These are phyloP conservation scores for Tuberolachnus salignus DNA, from an alignment of 2,888 invertebrate species.

Conservation along the genomic window DNA sequence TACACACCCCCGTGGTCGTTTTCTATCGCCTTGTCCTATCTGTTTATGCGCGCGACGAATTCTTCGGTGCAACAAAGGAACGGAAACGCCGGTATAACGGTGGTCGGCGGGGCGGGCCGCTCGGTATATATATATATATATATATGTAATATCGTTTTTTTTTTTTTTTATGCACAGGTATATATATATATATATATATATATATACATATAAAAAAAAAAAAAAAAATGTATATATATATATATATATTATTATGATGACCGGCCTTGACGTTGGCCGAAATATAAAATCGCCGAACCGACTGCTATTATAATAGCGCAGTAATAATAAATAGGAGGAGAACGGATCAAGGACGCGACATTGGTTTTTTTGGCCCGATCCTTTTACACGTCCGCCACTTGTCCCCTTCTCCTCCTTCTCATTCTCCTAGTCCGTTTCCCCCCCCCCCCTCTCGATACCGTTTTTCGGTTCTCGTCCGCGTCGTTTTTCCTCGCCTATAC, in stretches of 20 bases:
- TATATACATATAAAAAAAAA: no score
- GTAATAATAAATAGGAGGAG: no score
- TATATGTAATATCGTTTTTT: no score
- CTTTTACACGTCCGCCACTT: neutral
- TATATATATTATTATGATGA: constrained; percentile 28
- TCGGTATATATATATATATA: no score
- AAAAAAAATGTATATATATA: no score
- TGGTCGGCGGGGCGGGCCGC: neutral
- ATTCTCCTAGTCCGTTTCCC: no score
- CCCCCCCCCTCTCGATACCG: neutral
- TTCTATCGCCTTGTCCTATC: no score
- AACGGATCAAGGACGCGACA: constrained; percentile 56
- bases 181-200: no score
- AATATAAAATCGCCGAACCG: constrained; percentile 51
- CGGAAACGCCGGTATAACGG: constrained; percentile 25
- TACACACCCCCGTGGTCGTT: no score
- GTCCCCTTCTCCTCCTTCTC: no score
- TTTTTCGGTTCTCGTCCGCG: constrained; percentile 3
- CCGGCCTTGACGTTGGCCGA: constrained; percentile 56
- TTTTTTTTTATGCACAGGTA: no score
- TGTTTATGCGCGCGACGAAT: constrained; percentile 23
- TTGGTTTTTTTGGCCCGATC: constrained; percentile 48
- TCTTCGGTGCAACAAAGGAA: constrained; percentile 50
- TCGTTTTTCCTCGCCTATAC: neutral
- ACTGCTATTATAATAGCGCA: no score